Evolutionary conservation across 2,113 vertebrate genomes (phyloP).

Genomic region (Microtus oregoni): DNA sequence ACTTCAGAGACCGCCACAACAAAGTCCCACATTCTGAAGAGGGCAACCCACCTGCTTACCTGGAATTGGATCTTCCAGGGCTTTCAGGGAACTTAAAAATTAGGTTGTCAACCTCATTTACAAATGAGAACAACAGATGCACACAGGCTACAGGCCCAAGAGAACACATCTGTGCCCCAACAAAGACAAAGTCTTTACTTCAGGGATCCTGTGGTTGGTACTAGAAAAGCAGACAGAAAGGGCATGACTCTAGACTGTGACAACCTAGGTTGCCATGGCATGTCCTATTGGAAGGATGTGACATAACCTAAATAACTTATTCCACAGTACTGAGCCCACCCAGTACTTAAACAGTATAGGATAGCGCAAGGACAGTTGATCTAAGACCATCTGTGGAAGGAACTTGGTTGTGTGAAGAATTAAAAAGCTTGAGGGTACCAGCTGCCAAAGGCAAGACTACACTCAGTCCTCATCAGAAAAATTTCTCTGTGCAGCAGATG

Average conservation of each 20-base stretch:
- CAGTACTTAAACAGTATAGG: neutral
- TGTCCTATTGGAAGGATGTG: neutral
- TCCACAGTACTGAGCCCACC: neutral
- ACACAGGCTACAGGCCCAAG: neutral
- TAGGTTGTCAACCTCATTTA: constrained; percentile 13
- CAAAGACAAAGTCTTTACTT: neutral
- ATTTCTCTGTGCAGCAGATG: neutral
- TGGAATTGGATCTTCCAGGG: neutral
- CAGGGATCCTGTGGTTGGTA: neutral
- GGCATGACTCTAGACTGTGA: neutral
- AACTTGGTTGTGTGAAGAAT: neutral
- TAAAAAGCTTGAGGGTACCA: neutral
- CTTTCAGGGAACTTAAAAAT: constrained; percentile 2
- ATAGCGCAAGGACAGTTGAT: neutral
- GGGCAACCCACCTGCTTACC: neutral
- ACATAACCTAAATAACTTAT: neutral
- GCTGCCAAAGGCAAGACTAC: neutral
- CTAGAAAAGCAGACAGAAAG: neutral
- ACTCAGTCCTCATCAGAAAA: neutral
- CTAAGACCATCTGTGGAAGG: neutral
- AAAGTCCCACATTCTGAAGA: neutral
- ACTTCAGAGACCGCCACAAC: constrained; percentile 23
- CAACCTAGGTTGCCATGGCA: neutral
- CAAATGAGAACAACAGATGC: constrained; percentile 26
- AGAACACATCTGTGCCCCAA: neutral